Evolutionary conservation across 2,113 vertebrate species (phyloP).

Genomic region (Echinops telfairi): DNA sequence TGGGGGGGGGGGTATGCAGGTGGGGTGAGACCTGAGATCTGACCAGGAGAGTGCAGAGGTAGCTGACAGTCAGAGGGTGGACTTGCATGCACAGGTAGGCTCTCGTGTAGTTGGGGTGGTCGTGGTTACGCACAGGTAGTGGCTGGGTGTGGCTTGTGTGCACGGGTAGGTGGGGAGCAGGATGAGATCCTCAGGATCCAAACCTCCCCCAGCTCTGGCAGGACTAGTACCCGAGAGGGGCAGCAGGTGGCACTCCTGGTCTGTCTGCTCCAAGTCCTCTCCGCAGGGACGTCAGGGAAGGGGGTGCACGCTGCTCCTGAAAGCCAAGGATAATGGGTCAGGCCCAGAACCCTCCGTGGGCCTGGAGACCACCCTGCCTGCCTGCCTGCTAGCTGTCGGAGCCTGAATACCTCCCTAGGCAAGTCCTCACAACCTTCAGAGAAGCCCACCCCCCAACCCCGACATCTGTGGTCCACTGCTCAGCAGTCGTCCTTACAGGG

Average conservation of each 20-base stretch:
- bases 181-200: neutral
- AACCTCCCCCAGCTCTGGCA: neutral
- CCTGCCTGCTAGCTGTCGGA: neutral
- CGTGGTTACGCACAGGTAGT: neutral
- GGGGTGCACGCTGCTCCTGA: no score
- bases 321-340: neutral
- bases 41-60: neutral
- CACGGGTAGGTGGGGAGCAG: neutral
- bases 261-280: neutral
- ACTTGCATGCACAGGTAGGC: fast-evolving
- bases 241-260: constrained; percentile 75
- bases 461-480: neutral
- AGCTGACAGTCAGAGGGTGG: neutral
- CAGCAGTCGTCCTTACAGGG: neutral
- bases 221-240: neutral
- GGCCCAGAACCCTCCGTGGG: neutral
- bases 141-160: neutral
- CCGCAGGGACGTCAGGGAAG: no score
- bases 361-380: neutral
- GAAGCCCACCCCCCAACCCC: neutral
- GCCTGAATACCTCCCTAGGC: neutral
- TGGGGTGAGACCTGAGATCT: neutral
- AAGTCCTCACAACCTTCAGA: neutral
- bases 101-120: no score
- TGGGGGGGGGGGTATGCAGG: neutral